A percentile compares a stretch with the other conserved stretches of the same genome.
Evolutionary conservation across 2,888 invertebrate species (phyloP).

Genomic region (Ophioninae sp.): DNA sequence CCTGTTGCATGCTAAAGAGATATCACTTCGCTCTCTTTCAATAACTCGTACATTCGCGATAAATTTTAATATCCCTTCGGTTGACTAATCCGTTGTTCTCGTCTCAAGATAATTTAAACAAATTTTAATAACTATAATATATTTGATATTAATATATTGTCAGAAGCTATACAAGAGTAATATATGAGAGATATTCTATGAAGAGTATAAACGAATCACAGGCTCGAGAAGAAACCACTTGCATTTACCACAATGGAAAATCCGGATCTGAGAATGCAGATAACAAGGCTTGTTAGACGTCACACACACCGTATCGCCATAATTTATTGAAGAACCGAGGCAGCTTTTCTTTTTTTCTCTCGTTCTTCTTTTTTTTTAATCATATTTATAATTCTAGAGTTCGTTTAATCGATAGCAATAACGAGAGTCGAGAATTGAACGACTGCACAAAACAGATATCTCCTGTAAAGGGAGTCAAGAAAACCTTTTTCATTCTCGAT

Average conservation of each 20-base stretch:
- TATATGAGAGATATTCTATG: slow-evolving; percentile 60
- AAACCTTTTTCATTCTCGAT: slow-evolving; percentile 32
- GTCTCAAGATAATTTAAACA: slow-evolving; percentile 57
- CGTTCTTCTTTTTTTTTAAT: background rate
- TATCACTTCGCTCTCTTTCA: background rate
- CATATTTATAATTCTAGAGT: slow-evolving; percentile 1
- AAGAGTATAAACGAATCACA: background rate
- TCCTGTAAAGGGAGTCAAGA: slow-evolving; percentile 10
- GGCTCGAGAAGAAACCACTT: slow-evolving; percentile 10
- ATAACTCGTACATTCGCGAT: background rate
- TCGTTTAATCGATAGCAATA: background rate
- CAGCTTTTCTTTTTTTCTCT: slow-evolving; percentile 26
- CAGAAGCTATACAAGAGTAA: slow-evolving; percentile 67
- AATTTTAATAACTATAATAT: slow-evolving; percentile 64
- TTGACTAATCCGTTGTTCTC: slow-evolving; percentile 24
- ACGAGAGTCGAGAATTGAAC: slow-evolving; percentile 9
- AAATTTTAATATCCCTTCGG: background rate
- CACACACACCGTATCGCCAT: slow-evolving; percentile 36
- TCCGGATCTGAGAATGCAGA: background rate
- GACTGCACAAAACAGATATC: slow-evolving; percentile 49
- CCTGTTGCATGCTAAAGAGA: background rate
- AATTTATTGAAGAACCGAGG: slow-evolving; percentile 45
- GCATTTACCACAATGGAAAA: slow-evolving; percentile 43
- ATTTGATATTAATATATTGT: slow-evolving; percentile 71
- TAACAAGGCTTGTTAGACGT: slow-evolving; percentile 24